Conservation (phyloP, 2,797 vertebrate species). For the Helicolenus hilgendorfi region DNA sequence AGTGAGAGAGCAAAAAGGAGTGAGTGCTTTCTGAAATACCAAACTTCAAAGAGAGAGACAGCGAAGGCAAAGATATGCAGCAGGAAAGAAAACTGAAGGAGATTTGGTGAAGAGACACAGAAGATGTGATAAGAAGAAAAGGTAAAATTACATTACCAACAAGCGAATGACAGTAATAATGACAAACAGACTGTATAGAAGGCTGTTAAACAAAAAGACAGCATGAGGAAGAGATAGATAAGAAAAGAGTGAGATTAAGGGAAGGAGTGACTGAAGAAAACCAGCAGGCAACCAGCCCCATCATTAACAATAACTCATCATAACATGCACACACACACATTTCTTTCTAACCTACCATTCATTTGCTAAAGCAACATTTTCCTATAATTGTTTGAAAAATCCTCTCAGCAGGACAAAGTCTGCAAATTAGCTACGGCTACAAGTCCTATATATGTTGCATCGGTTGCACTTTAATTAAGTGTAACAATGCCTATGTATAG, state of each 20-base stretch:
- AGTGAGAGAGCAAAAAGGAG: conserved; percentile 58
- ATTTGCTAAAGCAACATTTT: conserved; percentile 6
- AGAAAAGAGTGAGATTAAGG: conserved; percentile 17
- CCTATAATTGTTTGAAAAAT: neutral
- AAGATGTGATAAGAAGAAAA: conserved; percentile 1
- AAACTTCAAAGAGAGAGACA: conserved; percentile 51
- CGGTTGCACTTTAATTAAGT: no score
- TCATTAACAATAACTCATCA: conserved; percentile 15
- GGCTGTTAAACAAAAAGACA: conserved; percentile 39
- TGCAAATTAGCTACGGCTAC: no score
- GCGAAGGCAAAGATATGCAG: conserved; percentile 41
- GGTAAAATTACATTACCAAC: neutral
- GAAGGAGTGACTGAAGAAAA: conserved; percentile 19
- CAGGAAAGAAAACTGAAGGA: neutral
- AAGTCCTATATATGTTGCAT: no score
- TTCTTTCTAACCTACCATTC: neutral
- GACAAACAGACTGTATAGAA: neutral
- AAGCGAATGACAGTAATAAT: conserved; percentile 6
- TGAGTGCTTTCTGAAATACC: conserved; percentile 49
- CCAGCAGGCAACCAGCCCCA: conserved; percentile 20
- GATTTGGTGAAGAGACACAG: neutral
- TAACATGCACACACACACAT: neutral
- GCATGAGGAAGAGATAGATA: conserved; percentile 12
- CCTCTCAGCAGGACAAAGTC: neutral
- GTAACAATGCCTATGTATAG: no score